Conservation (phyloP, 2,113 vertebrate species). For the Podarcis raffonei region DNA sequence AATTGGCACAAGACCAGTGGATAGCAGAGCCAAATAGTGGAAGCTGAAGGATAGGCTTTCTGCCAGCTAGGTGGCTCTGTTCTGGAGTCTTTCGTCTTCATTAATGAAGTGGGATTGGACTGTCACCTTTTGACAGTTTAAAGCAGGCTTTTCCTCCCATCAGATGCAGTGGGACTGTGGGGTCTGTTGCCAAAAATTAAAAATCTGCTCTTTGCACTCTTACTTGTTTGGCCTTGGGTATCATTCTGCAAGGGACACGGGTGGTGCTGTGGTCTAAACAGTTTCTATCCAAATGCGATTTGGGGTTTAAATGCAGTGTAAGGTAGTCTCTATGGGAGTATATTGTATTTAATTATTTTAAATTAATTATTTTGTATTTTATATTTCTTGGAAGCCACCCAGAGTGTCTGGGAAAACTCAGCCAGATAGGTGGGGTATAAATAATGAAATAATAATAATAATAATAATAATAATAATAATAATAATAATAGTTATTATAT, state of each 20-base stretch:
- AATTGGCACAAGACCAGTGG: background rate
- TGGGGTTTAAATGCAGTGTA: too few species aligned
- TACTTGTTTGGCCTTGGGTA: background rate
- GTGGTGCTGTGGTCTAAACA: too few species aligned
- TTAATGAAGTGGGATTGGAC: background rate
- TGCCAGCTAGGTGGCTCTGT: background rate
- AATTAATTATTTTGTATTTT: too few species aligned
- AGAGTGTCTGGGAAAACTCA: too few species aligned
- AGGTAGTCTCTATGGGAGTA: too few species aligned
- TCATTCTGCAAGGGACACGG: background rate
- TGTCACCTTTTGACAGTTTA: background rate
- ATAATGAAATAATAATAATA: too few species aligned
- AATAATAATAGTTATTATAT: too few species aligned
- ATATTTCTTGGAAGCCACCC: too few species aligned
- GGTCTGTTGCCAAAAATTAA: background rate
- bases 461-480: too few species aligned
- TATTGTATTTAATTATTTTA: too few species aligned
- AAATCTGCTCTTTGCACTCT: background rate
- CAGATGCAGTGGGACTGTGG: background rate
- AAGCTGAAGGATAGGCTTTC: background rate
- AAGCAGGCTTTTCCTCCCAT: background rate
- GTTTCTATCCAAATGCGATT: too few species aligned
- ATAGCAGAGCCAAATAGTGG: background rate
- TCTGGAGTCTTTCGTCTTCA: background rate
- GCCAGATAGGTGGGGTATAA: too few species aligned